Percentiles rank a stretch among this genome's conserved stretches.
These are phyloP conservation scores for Bujurquina vittata DNA, from an alignment of 2,113 vertebrate species.

Conservation along the genomic window DNA sequence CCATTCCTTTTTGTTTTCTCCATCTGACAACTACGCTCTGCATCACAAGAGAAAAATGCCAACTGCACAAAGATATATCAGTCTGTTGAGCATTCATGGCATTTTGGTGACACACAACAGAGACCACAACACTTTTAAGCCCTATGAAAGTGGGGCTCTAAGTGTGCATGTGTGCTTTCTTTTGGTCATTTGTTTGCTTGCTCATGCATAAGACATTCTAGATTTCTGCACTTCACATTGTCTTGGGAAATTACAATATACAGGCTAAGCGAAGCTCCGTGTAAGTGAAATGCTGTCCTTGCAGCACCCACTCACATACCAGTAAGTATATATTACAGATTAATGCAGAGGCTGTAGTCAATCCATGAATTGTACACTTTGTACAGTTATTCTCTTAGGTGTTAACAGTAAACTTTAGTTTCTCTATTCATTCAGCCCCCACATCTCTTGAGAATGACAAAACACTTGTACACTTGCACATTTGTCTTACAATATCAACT, in stretches of 20 bases:
- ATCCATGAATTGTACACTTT: conserved; percentile 17
- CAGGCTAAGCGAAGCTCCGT: conserved; percentile 6
- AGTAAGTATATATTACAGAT: conserved; percentile 28
- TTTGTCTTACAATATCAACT: conserved; percentile 1
- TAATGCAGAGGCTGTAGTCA: conserved; percentile 13
- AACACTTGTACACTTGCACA: conserved; percentile 6
- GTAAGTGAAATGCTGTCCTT: conserved; percentile 5
- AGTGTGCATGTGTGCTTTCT: neutral
- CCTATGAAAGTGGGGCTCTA: conserved; percentile 5
- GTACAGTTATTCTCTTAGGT: conserved; percentile 21
- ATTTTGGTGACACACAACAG: conserved; percentile 5
- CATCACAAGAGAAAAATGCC: conserved; percentile 36
- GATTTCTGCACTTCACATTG: conserved; percentile 6
- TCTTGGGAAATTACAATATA: conserved; percentile 27
- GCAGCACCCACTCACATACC: conserved; percentile 17
- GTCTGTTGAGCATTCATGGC: neutral
- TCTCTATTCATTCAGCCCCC: neutral
- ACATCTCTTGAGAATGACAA: conserved; percentile 5
- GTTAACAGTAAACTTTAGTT: conserved; percentile 13
- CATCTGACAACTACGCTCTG: conserved; percentile 39
- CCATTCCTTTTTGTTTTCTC: too few species aligned
- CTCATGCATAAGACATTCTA: conserved; percentile 12
- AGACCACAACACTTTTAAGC: conserved; percentile 1
- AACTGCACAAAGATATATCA: conserved; percentile 8
- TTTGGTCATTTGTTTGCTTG: conserved; percentile 32